Base-by-base conservation (phyloP, 2,113 vertebrate species). In the Phasianus colchicus region DNA sequence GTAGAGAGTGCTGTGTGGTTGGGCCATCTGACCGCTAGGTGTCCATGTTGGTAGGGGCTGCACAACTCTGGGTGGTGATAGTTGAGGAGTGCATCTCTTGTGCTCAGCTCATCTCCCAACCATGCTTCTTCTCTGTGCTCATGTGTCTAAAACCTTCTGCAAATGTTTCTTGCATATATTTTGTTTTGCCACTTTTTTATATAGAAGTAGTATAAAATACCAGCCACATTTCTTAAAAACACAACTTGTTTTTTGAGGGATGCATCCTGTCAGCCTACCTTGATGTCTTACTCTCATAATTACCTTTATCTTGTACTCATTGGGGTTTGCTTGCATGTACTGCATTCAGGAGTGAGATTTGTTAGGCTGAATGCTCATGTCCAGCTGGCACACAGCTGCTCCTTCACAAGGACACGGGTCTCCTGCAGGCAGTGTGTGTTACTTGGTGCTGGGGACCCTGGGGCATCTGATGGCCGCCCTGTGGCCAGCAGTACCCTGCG, bases 51-150 rank as follows among this genome's bases (percentile, higher is more conserved):
- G 13, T 34, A 72, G 36, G 67, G 16, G 5, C 42, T 20, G 24
- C 6, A 0, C 48, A 13, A 21, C 13, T 32, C 7, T 45, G 12
- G 1, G 7, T 69, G 34, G 43, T 0, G 0, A 36, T 43, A 38
- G 7, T 32, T 43, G 60, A 19, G 65, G 64, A 48, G 29, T 2
- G 3, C 1, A 2, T 9, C 6, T 30, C 3, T 32, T 0, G n/a
- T 5, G 16, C 43, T 54, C 30, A 29, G 52, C 65, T 85, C 69
- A 55, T 18, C 29, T 30, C 54, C 29, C 21, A 79, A 13, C 50
- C 7, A 8, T 11, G 13, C 50, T 25, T 27, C 12, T 50, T 20
- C 21, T 48, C 11, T 48, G 54, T 1, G 0, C 54, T 30, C 10
- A 34, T 67, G 7, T 11, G 72, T 65, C 75, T 43, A 61, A 20